These are phyloP conservation scores for Lasioglossum vierecki DNA, from an alignment of 2,888 invertebrate species.

Conservation along the genomic window DNA sequence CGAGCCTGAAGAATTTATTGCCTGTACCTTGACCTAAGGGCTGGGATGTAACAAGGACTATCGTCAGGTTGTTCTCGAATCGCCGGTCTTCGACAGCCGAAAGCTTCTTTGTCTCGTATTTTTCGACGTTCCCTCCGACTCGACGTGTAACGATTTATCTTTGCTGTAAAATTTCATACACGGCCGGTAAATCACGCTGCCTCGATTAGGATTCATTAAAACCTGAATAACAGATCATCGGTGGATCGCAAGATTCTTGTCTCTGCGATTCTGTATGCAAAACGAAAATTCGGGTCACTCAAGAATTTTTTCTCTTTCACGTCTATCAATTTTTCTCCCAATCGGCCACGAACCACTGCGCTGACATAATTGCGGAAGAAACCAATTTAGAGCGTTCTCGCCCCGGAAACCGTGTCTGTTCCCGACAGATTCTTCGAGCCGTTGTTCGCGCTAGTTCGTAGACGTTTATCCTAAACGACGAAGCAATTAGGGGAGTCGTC, in stretches of 20 bases:
- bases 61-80: slow-evolving; percentile 6
- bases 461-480: slow-evolving; percentile 21
- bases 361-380: neutral
- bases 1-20: neutral
- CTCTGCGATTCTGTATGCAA: too few relatives aligned
- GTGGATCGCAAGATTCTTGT: neutral
- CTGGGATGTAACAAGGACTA: neutral
- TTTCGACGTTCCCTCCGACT: neutral
- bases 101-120: neutral
- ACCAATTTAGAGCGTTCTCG: neutral
- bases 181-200: neutral
- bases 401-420: neutral
- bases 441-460: neutral
- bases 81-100: neutral
- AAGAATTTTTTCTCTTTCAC: neutral
- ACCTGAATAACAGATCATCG: neutral
- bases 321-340: neutral
- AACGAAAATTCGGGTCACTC: neutral
- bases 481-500: slow-evolving; percentile 33
- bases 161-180: neutral
- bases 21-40: slow-evolving; percentile 1
- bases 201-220: slow-evolving; percentile 1
- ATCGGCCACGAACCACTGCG: neutral
- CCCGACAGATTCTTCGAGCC: neutral
- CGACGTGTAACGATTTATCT: neutral